phyloP scores from a whole-genome alignment of 2,888 invertebrate species.

The Cyrtodaria siliqua region DNA sequence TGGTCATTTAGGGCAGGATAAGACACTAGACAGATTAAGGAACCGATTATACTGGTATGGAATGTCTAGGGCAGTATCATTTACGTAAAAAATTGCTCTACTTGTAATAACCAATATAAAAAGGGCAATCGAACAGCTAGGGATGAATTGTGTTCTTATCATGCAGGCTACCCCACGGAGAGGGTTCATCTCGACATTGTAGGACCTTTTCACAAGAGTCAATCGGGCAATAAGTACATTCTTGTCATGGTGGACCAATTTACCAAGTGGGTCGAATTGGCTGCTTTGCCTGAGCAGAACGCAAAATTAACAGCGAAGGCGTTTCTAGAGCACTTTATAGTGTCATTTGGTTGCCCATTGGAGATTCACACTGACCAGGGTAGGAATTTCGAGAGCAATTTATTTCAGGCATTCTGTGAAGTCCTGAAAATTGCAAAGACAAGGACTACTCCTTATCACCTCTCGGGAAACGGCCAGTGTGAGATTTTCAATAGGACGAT shows the following conservation, averaged over 20 bases:
- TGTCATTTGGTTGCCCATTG: slow-evolving; percentile 3
- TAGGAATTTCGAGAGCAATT: too few relatives aligned
- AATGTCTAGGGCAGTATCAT: not conserved
- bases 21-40: slow-evolving; percentile 5
- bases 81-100: slow-evolving; percentile 4
- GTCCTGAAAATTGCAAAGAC: too few relatives aligned
- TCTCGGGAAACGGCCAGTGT: not conserved
- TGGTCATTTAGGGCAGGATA: slow-evolving; percentile 8
- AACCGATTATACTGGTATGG: slow-evolving; percentile 11
- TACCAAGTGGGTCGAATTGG: not conserved
- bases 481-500: not conserved
- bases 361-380: not conserved
- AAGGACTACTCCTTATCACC: not conserved
- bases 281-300: not conserved
- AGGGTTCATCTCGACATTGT: not conserved
- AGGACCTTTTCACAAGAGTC: not conserved
- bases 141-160: not conserved
- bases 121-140: not conserved
- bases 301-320: not conserved
- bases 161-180: not conserved
- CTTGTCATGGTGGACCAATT: not conserved
- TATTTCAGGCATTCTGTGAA: too few relatives aligned
- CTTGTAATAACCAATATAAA: slow-evolving; percentile 1
- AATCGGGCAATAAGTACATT: not conserved
- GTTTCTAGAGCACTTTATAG: not conserved